Evolutionary conservation across 2,113 vertebrate genomes (phyloP), one percentile per base, ranked within the genome.

Genomic region (Bombycilla garrulus): DNA sequence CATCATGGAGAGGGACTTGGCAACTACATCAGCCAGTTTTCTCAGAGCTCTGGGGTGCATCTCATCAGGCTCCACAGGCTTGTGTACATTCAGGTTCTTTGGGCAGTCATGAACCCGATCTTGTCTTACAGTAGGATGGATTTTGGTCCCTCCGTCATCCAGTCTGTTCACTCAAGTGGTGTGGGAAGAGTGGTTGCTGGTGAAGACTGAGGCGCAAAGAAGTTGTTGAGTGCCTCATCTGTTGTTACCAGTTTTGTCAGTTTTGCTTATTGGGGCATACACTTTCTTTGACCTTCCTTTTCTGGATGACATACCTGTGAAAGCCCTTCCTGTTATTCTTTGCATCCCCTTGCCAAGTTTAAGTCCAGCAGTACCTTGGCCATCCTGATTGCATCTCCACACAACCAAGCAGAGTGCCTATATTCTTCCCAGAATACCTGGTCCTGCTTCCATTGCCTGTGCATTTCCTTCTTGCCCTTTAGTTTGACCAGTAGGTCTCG

Each of bases 81-180:
- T 31, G 31, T 48, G 21, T 10, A 26, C 18, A 11, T 22, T 64
- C 14, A 15, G 9, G 35, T 57, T 74, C 78, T 51, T 67, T 5
- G 5, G 7, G 24, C 26, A 36, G 38, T 81, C 53, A 22, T 21
- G n/a, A 74, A 31, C 24, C n/a, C 53, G 38, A 35, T 26, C 53
- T 48, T 56, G 35, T 58, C 19, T 74, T 25, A 45, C 5, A 20
- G 23, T 18, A 28, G 45, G 45, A 25, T 51, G 51, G 19, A 29
- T 65, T 89, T 38, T 66, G 7, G 13, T 58, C 10, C 4, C 18
- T 6, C 4, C 0, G 0, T 38, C 17, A 58, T 60, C 45, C 45
- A 38, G 51, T 51, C 19, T 0, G 0, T 38, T 73, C 38, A 29
- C 23, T 57, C 36, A 58, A 14, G 44, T 45, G 11, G 1, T 67